Percentiles rank a stretch among this genome's conserved stretches.
These are phyloP conservation scores for Polyploca ridens DNA, from an alignment of 2,888 invertebrate genomes.

Conservation along the genomic window DNA sequence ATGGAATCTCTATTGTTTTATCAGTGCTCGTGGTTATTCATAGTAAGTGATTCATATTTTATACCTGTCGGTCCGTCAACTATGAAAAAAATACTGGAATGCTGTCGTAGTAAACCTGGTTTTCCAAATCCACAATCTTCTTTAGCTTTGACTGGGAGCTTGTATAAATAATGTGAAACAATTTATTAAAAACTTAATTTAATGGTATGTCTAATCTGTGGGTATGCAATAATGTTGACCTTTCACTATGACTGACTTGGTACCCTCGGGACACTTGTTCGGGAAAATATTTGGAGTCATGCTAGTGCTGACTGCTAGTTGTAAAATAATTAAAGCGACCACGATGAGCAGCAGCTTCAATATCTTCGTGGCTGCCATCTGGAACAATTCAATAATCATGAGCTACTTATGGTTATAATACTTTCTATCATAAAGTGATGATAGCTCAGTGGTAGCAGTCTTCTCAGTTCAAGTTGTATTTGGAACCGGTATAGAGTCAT, in stretches of 20 bases:
- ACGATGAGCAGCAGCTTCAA: background rate
- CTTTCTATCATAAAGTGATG: too few species aligned
- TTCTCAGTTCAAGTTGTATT: too few species aligned
- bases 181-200: too few species aligned
- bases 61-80: background rate
- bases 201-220: background rate
- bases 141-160: background rate
- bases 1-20: conserved; percentile 46
- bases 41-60: conserved; percentile 51
- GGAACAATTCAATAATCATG: conserved; percentile 13
- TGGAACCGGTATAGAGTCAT: too few species aligned
- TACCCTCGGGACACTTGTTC: background rate
- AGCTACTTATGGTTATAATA: too few species aligned
- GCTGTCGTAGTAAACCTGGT: too few species aligned
- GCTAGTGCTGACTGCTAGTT: background rate
- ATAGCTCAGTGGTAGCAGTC: too few species aligned
- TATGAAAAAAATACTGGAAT: too few species aligned
- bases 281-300: background rate
- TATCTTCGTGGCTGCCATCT: conserved; percentile 19
- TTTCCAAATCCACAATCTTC: too few species aligned
- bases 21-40: conserved; percentile 38
- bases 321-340: background rate
- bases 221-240: background rate
- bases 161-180: background rate
- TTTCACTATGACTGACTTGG: background rate